These are phyloP conservation scores for Calliopsis andreniformis DNA, from an alignment of 1,140 invertebrate species.

Conservation along the genomic window DNA sequence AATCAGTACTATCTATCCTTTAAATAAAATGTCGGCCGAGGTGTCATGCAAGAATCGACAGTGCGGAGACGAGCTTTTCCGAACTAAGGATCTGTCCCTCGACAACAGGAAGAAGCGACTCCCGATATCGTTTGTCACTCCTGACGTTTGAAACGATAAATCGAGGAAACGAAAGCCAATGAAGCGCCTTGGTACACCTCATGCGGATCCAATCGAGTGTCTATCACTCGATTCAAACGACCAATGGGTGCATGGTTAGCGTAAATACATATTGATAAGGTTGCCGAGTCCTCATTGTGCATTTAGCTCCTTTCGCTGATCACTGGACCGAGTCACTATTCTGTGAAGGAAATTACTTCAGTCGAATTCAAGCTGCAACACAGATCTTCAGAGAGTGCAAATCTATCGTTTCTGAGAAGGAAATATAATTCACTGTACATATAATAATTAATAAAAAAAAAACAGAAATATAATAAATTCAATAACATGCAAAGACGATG, in stretches of 20 bases:
- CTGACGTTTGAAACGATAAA: slow-evolving; percentile 48
- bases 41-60: slow-evolving; percentile 2
- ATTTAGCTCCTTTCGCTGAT: slow-evolving; percentile 27
- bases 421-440: too few relatives aligned
- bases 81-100: slow-evolving; percentile 24
- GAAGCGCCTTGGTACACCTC: slow-evolving; percentile 19
- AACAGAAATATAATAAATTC: too few relatives aligned
- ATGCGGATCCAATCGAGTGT: slow-evolving; percentile 18
- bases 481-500: too few relatives aligned
- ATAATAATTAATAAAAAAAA: too few relatives aligned
- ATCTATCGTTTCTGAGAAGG: too few relatives aligned
- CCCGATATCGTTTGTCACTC: slow-evolving; percentile 58
- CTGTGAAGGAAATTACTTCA: neutral
- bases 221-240: slow-evolving; percentile 24
- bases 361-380: too few relatives aligned
- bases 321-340: neutral
- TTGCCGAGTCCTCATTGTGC: slow-evolving; percentile 7
- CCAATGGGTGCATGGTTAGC: slow-evolving; percentile 32
- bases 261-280: slow-evolving; percentile 43
- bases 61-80: slow-evolving; percentile 2
- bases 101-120: slow-evolving; percentile 38
- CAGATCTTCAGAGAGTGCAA: too few relatives aligned
- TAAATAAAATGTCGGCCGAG: neutral
- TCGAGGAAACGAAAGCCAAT: slow-evolving; percentile 49
- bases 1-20: neutral